Evolutionary conservation across 2,113 vertebrate species (phyloP), one percentile per base, ranked within the genome.

Genomic region (Dermatemys mawii): DNA sequence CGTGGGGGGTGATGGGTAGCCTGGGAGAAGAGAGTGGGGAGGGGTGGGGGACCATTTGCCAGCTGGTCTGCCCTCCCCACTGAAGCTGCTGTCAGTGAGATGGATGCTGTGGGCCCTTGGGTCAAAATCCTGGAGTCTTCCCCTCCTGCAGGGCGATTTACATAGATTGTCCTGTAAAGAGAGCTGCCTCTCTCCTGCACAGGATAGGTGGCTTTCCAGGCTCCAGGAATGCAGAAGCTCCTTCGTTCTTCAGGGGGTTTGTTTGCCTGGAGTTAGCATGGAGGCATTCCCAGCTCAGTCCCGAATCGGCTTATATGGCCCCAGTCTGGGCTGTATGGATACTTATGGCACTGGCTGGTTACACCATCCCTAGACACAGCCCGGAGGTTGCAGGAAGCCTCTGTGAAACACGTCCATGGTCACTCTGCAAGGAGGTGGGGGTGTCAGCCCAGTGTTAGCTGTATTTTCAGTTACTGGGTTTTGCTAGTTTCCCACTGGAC

Each of bases 381-480:
- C 21, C 19, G 38, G 19, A 49, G 19, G 1, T 6, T 10, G 14
- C 0, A 27, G 55, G 80, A 2, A 67, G 60, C 41, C 84, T 38
- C 21, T 32, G 55, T 70, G 35, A 2, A 8, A 78, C 0, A 0
- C 19, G 0, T 50, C 41, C 7, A 67, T 14, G 54, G 49, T 24
- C 3, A 41, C 76, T 63, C 54, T 0, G 26, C 51, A 7, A 21
- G 8, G 1, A 3, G 27, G 38, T 1, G 2, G 11, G 21, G 5
- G 17, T 17, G 17, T 2, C n/a, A n/a, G 53, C 3, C 0, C 5
- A 1, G 11, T 0, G 11, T 19, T 35, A 5, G 1, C 14, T 3
- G 29, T 6, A 44, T 53, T 35, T 79, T 24, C 3, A 0, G 3
- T 38, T 54, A 84, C 22, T 0, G 0, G 0, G 1, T 17, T 8